A percentile compares a stretch with the other conserved stretches of the same genome.
Evolutionary conservation across 2,888 invertebrate genomes (phyloP).

Genomic region (Pollenia amentaria): DNA sequence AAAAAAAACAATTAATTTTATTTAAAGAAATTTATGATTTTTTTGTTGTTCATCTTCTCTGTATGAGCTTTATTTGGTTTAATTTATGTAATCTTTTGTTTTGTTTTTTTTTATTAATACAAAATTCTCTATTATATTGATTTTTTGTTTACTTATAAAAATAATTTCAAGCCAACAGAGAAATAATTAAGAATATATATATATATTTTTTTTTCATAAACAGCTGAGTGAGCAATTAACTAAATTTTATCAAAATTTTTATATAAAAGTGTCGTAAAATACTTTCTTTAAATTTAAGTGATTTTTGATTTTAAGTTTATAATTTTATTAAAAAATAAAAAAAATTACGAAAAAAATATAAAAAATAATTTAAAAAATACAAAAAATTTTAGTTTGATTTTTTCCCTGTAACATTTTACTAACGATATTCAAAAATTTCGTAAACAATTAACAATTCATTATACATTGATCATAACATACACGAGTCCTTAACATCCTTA

Average conservation of each 20-base stretch:
- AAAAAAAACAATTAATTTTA: conserved; percentile 48
- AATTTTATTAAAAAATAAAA: conserved; percentile 82
- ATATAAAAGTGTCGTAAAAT: conserved; percentile 71
- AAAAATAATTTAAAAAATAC: conserved; percentile 71
- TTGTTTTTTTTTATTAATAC: conserved; percentile 27
- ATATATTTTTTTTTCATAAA: conserved; percentile 47
- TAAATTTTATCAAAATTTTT: conserved; percentile 71
- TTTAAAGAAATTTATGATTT: conserved; percentile 35
- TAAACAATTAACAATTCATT: conserved; percentile 7
- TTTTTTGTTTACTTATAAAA: conserved; percentile 54
- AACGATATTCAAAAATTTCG: conserved; percentile 16
- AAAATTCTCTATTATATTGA: conserved; percentile 59
- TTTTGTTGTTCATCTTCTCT: conserved; percentile 57
- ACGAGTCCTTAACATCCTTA: conserved; percentile 17
- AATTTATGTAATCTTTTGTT: conserved; percentile 58
- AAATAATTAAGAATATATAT: conserved; percentile 64
- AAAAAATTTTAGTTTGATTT: conserved; percentile 66
- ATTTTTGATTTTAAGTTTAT: conserved; percentile 84
- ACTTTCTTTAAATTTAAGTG: conserved; percentile 82
- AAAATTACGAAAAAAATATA: conserved; percentile 75
- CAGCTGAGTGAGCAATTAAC: conserved; percentile 77
- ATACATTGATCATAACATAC: conserved; percentile 28
- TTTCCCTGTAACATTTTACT: conserved; percentile 20
- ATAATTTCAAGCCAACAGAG: conserved; percentile 56
- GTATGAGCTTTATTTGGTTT: conserved; percentile 58